These are phyloP conservation scores for Eupithecia subfuscata DNA, from an alignment of 2,888 invertebrate genomes.

Conservation along the genomic window DNA sequence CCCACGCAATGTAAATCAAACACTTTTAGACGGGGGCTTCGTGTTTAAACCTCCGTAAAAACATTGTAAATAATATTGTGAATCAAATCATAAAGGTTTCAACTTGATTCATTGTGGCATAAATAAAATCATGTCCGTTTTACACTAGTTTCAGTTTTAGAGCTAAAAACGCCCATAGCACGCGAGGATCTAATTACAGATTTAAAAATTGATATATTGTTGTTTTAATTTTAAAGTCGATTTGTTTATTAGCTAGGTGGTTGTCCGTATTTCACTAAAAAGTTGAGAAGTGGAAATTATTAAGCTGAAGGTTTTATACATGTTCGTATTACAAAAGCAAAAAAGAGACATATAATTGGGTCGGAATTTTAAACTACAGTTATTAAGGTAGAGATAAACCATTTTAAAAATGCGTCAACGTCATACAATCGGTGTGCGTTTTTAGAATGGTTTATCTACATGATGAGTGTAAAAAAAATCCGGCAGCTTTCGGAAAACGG, in stretches of 20 bases:
- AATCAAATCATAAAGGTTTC: constrained; percentile 5
- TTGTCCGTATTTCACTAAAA: background rate
- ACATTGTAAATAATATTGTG: background rate
- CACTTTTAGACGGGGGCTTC: background rate
- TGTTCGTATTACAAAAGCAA: too few relatives aligned
- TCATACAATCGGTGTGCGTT: too few relatives aligned
- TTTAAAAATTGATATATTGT: constrained; percentile 37
- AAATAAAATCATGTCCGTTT: constrained; percentile 24
- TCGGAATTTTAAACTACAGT: too few relatives aligned
- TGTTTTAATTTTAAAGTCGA: constrained; percentile 27
- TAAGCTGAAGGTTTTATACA: too few relatives aligned
- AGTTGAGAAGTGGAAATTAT: too few relatives aligned
- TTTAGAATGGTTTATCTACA: too few relatives aligned
- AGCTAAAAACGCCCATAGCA: constrained; percentile 38
- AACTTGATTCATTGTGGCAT: constrained; percentile 28
- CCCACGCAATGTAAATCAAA: background rate
- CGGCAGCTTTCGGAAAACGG: too few relatives aligned
- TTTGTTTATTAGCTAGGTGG: constrained; percentile 11
- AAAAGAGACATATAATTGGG: too few relatives aligned
- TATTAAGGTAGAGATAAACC: too few relatives aligned
- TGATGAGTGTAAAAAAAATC: too few relatives aligned
- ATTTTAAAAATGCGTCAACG: too few relatives aligned
- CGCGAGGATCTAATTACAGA: constrained; percentile 48
- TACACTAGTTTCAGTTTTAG: constrained; percentile 21
- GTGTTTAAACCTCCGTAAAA: background rate